Evolutionary conservation across 2,797 vertebrate species (phyloP).

Genomic region (Gallirallus australis): DNA sequence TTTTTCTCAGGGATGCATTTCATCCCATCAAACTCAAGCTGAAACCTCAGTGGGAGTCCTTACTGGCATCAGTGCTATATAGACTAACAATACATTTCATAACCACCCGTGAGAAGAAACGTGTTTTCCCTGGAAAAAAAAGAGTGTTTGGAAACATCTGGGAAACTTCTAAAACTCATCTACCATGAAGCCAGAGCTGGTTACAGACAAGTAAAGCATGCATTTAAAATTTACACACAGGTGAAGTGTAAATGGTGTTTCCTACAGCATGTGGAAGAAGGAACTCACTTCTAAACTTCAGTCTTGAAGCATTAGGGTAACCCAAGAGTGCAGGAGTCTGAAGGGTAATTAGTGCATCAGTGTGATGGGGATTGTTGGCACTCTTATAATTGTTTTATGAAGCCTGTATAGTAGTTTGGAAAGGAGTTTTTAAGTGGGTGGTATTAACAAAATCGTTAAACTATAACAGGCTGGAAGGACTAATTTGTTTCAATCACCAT

Average conservation of each 20-base stretch:
- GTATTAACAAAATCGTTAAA: neutral
- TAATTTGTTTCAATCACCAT: neutral
- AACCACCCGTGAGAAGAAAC: neutral
- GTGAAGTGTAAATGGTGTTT: neutral
- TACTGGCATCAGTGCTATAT: neutral
- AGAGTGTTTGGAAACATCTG: neutral
- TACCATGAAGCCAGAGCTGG: accelerated
- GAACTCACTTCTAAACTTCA: neutral
- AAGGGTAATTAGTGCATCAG: neutral
- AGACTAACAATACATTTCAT: neutral
- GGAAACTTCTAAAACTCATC: neutral
- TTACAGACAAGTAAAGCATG: neutral
- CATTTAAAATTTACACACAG: neutral
- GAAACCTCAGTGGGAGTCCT: neutral
- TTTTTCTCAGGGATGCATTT: neutral
- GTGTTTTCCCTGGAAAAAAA: neutral
- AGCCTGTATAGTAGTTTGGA: neutral
- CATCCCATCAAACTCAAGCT: neutral
- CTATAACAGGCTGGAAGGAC: neutral
- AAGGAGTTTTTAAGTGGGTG: neutral
- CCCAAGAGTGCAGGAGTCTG: neutral
- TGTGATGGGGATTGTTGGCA: neutral
- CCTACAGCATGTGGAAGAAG: neutral
- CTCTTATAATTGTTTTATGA: neutral
- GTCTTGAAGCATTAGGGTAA: neutral